Evolutionary conservation across 1,140 invertebrate species (phyloP).

Genomic region (Drosophila leontia): DNA sequence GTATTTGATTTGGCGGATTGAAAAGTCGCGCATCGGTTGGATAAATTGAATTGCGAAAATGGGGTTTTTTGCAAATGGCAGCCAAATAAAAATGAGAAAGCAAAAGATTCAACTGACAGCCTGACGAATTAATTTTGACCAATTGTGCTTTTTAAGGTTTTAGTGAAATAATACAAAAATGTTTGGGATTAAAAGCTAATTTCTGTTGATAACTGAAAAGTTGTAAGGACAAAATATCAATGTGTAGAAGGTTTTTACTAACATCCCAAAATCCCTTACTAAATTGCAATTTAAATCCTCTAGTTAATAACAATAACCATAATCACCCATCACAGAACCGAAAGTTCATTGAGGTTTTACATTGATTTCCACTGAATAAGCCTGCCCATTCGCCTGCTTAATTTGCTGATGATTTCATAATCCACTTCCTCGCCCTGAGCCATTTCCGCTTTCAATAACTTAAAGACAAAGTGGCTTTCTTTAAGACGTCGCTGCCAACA

Average conservation of each 20-base stretch:
- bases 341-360: constrained; percentile 14
- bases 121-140: constrained; percentile 23
- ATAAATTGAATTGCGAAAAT: constrained; percentile 65
- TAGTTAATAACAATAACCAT: neutral
- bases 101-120: constrained; percentile 5
- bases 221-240: too few relatives aligned
- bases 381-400: constrained; percentile 37
- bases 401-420: constrained; percentile 54
- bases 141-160: constrained; percentile 1
- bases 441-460: constrained; percentile 53
- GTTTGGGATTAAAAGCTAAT: neutral
- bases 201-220: neutral
- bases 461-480: constrained; percentile 33
- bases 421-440: neutral
- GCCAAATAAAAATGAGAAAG: constrained; percentile 24
- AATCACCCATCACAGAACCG: neutral
- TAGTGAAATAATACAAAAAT: neutral
- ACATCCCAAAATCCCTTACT: neutral
- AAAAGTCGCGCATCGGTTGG: constrained; percentile 48
- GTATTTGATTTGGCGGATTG: constrained; percentile 67
- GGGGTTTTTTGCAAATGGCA: constrained; percentile 36
- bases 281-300: neutral
- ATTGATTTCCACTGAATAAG: constrained; percentile 7
- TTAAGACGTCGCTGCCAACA: constrained; percentile 16
- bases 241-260: neutral